These are phyloP conservation scores for Vandiemenella viatica DNA, from an alignment of 2,888 invertebrate genomes.

Conservation along the genomic window DNA sequence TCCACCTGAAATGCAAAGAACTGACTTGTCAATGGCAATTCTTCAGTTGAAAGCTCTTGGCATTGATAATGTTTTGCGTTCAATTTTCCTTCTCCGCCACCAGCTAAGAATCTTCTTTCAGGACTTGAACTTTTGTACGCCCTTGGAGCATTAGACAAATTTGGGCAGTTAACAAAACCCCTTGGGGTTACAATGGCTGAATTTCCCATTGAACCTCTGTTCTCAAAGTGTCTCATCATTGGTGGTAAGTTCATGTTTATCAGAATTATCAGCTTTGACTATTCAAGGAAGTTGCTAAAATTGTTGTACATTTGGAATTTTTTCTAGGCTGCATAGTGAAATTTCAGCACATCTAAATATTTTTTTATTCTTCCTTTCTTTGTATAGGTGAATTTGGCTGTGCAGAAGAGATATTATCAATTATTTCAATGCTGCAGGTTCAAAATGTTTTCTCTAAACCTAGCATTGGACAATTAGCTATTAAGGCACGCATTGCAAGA, in stretches of 20 bases:
- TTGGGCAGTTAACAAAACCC: slow-evolving; percentile 60
- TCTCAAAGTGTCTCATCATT: slow-evolving; percentile 68
- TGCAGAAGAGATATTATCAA: slow-evolving; percentile 77
- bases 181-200: slow-evolving; percentile 79
- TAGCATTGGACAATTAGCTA: slow-evolving; percentile 47
- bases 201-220: slow-evolving; percentile 74
- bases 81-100: slow-evolving; percentile 84
- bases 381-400: slow-evolving; percentile 67
- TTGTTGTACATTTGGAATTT: neutral
- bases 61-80: slow-evolving; percentile 77
- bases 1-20: slow-evolving; percentile 86
- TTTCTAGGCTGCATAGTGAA: too few relatives aligned
- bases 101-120: slow-evolving; percentile 68
- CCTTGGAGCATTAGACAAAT: slow-evolving; percentile 59
- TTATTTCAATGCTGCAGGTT: slow-evolving; percentile 88
- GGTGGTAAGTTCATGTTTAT: slow-evolving; percentile 55
- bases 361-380: too few relatives aligned
- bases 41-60: slow-evolving; percentile 88
- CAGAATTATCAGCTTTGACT: too few relatives aligned
- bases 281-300: neutral
- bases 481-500: slow-evolving; percentile 55
- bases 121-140: slow-evolving; percentile 82
- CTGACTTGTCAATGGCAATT: slow-evolving; percentile 69
- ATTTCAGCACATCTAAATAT: too few relatives aligned
- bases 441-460: slow-evolving; percentile 74